These are phyloP conservation scores for Aphis gossypii DNA, from an alignment of 1,140 invertebrate genomes.

Conservation along the genomic window DNA sequence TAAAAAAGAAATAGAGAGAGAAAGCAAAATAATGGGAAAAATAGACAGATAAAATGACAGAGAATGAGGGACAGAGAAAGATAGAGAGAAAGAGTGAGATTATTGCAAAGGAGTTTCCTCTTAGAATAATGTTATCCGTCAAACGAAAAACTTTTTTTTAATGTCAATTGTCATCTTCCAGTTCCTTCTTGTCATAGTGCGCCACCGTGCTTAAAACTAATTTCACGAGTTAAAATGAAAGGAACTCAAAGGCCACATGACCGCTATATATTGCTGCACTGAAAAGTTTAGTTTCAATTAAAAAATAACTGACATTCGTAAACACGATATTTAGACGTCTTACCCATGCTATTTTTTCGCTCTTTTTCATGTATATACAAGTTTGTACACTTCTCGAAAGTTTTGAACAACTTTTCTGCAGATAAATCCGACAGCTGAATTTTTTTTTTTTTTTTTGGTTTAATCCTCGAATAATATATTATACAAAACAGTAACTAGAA, in stretches of 20 bases:
- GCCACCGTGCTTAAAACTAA: conserved; percentile 28
- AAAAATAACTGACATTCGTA: conserved; percentile 31
- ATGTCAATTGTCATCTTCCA: conserved; percentile 38
- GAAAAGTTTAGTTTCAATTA: conserved; percentile 50
- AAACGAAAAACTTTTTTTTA: conserved; percentile 19
- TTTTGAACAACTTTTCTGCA: background rate
- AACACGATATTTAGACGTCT: conserved; percentile 31
- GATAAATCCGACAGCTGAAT: background rate
- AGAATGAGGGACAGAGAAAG: background rate
- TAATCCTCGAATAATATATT: background rate
- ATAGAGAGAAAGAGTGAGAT: background rate
- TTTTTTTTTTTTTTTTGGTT: background rate
- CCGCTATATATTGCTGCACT: background rate
- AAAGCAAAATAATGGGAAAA: background rate
- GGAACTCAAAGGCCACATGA: background rate
- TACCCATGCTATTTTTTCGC: background rate
- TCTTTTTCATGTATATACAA: background rate
- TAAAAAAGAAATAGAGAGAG: background rate
- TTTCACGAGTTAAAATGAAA: background rate
- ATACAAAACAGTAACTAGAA: background rate
- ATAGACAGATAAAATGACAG: no score
- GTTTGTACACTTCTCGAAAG: background rate
- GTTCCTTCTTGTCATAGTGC: background rate
- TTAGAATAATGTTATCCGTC: conserved; percentile 20
- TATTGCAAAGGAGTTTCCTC: background rate